Evolutionary conservation across 1,140 invertebrate genomes (phyloP).

Genomic region (Conus ventricosus): DNA sequence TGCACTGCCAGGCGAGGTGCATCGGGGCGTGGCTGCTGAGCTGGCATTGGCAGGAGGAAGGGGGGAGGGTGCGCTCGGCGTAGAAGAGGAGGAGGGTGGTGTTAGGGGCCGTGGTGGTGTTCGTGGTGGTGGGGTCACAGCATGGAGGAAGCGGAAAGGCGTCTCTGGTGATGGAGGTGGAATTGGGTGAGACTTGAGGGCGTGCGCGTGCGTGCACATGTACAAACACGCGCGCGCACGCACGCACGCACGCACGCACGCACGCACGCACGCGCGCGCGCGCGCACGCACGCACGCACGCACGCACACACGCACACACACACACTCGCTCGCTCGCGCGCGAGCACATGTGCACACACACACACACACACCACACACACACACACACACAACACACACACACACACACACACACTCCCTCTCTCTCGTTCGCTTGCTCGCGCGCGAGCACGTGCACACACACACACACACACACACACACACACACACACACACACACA

Average conservation of each 20-base stretch:
- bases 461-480: constrained; percentile 17
- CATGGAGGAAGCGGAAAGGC: no score
- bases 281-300: constrained; percentile 10
- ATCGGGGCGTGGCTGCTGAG: no score
- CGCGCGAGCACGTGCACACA: not conserved
- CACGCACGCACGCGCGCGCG: not conserved
- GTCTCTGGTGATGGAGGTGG: no score
- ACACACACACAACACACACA: constrained; percentile 25
- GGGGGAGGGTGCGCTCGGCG: no score
- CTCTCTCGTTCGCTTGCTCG: no score
- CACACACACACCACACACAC: constrained; percentile 16
- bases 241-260: constrained; percentile 9
- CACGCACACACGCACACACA: constrained; percentile 21
- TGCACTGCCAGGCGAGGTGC: not conserved
- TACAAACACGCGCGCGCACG: constrained; percentile 5
- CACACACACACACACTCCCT: not conserved
- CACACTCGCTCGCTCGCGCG: not conserved
- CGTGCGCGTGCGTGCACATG: constrained; percentile 15
- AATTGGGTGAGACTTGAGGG: no score
- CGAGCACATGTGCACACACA: not conserved
- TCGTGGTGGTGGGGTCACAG: no score
- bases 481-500: constrained; percentile 23
- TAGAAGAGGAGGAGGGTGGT: no score
- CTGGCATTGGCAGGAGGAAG: no score
- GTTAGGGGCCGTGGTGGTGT: no score